phyloP scores from a whole-genome alignment of 2,797 vertebrate genomes.

The Hippopotamyrus pictus region DNA sequence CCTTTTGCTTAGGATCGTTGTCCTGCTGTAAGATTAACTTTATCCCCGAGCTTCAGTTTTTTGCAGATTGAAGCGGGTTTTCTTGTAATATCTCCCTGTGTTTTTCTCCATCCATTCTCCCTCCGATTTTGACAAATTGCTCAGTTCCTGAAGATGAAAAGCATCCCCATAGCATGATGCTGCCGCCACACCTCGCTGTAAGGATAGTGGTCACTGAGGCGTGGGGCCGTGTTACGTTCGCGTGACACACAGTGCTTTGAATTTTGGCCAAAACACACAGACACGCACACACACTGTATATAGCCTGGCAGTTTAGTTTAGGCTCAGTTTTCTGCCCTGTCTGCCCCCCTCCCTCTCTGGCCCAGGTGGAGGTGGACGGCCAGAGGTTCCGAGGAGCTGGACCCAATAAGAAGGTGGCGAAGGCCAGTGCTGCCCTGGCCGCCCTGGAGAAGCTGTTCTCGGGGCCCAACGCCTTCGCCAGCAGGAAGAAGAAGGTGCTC shows the following conservation, averaged over 20 bases:
- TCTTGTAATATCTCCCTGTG: neutral
- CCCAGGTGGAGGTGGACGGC: constrained; percentile 89
- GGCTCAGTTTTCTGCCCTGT: neutral
- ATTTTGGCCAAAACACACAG: neutral
- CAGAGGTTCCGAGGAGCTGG: constrained; percentile 84
- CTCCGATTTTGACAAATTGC: neutral
- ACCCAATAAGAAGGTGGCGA: constrained; percentile 91
- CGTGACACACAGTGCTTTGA: neutral
- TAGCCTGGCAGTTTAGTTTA: neutral
- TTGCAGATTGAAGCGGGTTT: neutral
- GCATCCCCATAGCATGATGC: neutral
- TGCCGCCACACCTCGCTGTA: neutral
- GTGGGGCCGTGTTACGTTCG: neutral
- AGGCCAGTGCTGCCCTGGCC: constrained; percentile 83
- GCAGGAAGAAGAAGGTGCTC: constrained; percentile 80
- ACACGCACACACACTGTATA: no score
- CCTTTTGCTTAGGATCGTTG: neutral
- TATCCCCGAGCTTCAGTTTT: neutral
- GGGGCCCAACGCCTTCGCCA: constrained; percentile 72
- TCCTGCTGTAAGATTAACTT: neutral
- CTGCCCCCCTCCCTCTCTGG: neutral
- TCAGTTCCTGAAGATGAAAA: neutral
- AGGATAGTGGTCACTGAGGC: neutral
- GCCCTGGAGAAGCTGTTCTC: constrained; percentile 86
- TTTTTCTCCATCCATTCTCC: neutral